These are phyloP conservation scores for Geodia barretti DNA, from an alignment of 37 sponge, comb jelly and placozoan genomes.

Conservation along the genomic window DNA sequence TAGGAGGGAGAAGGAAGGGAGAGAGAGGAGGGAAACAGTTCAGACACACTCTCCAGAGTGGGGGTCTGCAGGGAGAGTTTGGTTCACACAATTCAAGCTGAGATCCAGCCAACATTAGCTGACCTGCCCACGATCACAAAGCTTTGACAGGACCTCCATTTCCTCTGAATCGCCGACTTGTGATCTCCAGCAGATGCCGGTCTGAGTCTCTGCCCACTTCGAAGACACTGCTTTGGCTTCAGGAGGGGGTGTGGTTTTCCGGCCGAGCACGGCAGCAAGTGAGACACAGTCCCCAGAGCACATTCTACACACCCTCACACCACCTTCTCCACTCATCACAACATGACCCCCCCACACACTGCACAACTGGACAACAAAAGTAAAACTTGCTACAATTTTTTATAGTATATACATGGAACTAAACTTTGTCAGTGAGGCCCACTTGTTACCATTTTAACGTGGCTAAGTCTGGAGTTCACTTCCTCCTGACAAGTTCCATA, in stretches of 20 bases:
- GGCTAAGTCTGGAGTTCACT: too few relatives aligned
- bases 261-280: slow-evolving; percentile 17
- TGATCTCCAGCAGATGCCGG: not conserved
- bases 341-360: not conserved
- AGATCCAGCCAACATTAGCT: too few relatives aligned
- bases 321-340: not conserved
- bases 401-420: too few relatives aligned
- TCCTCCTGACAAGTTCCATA: slow-evolving; percentile 16
- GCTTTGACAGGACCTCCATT: not conserved
- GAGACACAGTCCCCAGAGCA: not conserved
- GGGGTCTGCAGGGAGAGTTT: slow-evolving; percentile 30
- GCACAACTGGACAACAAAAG: slow-evolving; percentile 13
- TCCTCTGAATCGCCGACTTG: not conserved
- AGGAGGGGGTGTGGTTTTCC: not conserved
- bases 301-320: slow-evolving; percentile 3
- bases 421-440: too few relatives aligned
- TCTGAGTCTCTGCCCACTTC: not conserved
- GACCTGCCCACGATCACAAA: not conserved
- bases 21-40: not conserved
- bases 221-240: too few relatives aligned
- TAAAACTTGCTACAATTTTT: too few relatives aligned
- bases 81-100: too few relatives aligned
- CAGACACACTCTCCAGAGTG: not conserved
- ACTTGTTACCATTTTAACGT: too few relatives aligned
- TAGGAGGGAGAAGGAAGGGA: not conserved